These are phyloP conservation scores for Nothobranchius kuhntae DNA, from an alignment of 2,113 vertebrate species.

Conservation along the genomic window DNA sequence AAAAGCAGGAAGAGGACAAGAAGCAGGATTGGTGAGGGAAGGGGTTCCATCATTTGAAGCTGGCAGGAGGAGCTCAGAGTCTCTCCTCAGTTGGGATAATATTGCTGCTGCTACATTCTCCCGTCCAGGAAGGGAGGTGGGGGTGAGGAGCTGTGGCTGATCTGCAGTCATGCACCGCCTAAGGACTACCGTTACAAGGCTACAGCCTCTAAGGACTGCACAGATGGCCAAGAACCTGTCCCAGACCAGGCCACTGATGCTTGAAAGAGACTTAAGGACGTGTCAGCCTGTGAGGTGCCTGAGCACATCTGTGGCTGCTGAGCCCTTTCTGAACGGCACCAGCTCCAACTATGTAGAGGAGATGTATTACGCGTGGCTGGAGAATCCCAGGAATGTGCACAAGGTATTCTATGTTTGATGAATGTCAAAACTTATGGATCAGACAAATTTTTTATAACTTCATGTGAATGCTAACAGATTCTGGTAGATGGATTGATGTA, in stretches of 20 bases:
- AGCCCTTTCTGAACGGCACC: constrained; percentile 92
- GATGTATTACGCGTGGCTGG: constrained; percentile 96
- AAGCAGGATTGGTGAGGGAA: background rate
- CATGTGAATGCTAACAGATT: no score
- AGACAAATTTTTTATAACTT: no score
- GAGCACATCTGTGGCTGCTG: constrained; percentile 82
- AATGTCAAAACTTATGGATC: no score
- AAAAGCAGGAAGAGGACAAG: background rate
- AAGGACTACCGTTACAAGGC: constrained; percentile 87
- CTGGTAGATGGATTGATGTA: background rate
- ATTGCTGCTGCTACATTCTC: background rate
- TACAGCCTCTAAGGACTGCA: constrained; percentile 84
- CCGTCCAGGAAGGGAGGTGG: background rate
- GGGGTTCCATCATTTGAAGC: background rate
- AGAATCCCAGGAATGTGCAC: constrained; percentile 94
- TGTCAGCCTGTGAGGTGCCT: constrained; percentile 81
- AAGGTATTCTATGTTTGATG: constrained; percentile 75
- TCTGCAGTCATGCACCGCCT: constrained; percentile 87
- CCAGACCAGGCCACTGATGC: constrained; percentile 68
- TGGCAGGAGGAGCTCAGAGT: constrained; percentile 4
- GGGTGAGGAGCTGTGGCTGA: constrained; percentile 38
- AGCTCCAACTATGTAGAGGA: constrained; percentile 96
- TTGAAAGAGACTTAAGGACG: constrained; percentile 80
- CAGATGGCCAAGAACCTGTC: constrained; percentile 82
- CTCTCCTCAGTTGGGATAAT: background rate